phyloP scores from a whole-genome alignment of 2,797 vertebrate species.

The Rhabdophis nuchalis region DNA sequence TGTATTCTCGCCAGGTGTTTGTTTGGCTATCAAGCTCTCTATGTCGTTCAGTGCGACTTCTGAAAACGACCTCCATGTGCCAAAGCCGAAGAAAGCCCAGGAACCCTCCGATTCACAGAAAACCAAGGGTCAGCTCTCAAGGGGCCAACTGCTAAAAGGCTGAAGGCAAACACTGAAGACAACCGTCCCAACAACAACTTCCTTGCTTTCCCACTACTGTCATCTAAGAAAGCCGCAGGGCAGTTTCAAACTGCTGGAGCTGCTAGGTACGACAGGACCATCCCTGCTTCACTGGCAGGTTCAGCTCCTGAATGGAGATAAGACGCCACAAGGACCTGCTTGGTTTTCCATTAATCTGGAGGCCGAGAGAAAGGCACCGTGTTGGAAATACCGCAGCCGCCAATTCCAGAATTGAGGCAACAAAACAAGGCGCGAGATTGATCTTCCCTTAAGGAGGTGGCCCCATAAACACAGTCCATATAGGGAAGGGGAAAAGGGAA shows the following conservation, averaged over 20 bases:
- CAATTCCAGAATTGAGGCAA: neutral
- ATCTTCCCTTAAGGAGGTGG: neutral
- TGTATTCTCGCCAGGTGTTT: neutral
- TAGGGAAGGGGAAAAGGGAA: neutral
- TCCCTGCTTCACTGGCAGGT: neutral
- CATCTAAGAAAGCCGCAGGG: neutral
- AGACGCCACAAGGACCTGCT: neutral
- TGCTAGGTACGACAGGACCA: neutral
- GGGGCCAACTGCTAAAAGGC: neutral
- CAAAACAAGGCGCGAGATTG: too few species aligned
- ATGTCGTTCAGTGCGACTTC: too few species aligned
- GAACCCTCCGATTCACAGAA: neutral
- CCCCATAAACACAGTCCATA: neutral
- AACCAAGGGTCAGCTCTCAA: neutral
- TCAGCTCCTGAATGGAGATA: neutral
- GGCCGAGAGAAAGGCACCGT: neutral
- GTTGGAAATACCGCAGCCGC: neutral
- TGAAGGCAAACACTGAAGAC: neutral
- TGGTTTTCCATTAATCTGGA: neutral
- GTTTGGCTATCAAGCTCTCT: neutral
- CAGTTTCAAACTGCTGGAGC: neutral
- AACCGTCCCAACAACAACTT: fast-evolving
- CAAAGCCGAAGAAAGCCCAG: neutral
- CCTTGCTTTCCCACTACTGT: neutral
- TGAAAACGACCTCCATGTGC: neutral